Percentiles rank a stretch among this genome's conserved stretches.
Evolutionary conservation across 2,888 invertebrate genomes (phyloP).

Genomic region (Euzetes globulus): DNA sequence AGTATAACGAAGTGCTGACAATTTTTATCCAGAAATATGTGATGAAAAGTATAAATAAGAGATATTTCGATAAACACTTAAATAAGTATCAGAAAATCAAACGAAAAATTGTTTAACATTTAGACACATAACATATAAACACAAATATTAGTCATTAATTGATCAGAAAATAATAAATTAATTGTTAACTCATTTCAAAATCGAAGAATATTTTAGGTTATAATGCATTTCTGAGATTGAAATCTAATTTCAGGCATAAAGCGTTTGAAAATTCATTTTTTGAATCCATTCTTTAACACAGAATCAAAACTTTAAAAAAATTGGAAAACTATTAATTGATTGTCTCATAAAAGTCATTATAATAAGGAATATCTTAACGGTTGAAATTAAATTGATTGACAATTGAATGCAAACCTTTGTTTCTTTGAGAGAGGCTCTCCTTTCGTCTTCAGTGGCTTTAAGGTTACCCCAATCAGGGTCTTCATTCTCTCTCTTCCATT

Average conservation of each 20-base stretch:
- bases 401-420: slow-evolving; percentile 39
- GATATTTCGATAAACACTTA: too few relatives aligned
- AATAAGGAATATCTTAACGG: background rate
- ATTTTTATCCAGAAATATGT: background rate
- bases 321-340: background rate
- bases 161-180: too few relatives aligned
- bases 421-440: slow-evolving; percentile 41
- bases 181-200: too few relatives aligned
- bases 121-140: too few relatives aligned
- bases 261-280: background rate
- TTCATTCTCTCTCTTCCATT: slow-evolving; percentile 83
- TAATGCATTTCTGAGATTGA: background rate
- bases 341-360: background rate
- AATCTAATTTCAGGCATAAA: background rate
- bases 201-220: background rate
- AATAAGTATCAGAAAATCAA: too few relatives aligned
- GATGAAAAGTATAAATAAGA: background rate
- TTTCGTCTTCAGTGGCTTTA: slow-evolving; percentile 65
- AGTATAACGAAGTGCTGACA: background rate
- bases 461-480: slow-evolving; percentile 89
- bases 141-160: too few relatives aligned
- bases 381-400: background rate
- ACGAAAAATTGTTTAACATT: too few relatives aligned
- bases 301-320: background rate
- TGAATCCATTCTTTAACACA: slow-evolving; percentile 8